phyloP scores from a whole-genome alignment of 2,113 vertebrate genomes.

The Salminus brasiliensis region DNA sequence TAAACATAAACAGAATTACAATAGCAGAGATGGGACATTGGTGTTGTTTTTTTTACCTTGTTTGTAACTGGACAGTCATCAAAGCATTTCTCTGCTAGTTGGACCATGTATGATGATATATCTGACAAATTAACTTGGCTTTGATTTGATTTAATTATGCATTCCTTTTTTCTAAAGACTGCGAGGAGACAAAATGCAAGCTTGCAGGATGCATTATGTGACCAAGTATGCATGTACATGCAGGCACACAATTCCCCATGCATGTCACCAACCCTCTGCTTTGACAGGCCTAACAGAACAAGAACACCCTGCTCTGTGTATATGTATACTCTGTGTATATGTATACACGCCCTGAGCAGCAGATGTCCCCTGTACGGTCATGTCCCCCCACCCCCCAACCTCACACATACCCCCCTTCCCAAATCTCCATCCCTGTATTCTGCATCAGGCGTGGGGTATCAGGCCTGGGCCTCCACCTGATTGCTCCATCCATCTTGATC shows the following conservation, averaged over 20 bases:
- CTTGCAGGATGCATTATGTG: too few relatives aligned
- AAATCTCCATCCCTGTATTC: conserved; percentile 49
- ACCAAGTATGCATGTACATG: background rate
- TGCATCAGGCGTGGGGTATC: conserved; percentile 61
- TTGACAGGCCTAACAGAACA: conserved; percentile 38
- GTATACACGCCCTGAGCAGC: conserved; percentile 52
- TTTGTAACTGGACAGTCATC: too few relatives aligned
- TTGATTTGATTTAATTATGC: too few relatives aligned
- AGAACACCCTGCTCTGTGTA: conserved; percentile 30
- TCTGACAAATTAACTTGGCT: too few relatives aligned
- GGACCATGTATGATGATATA: too few relatives aligned
- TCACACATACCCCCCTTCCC: conserved; percentile 2
- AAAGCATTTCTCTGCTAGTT: too few relatives aligned
- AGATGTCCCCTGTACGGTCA: conserved; percentile 55
- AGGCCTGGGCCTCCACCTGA: conserved; percentile 75
- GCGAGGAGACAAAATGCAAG: too few relatives aligned
- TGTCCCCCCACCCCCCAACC: conserved; percentile 44
- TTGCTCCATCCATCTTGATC: conserved; percentile 84
- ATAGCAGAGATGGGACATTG: too few relatives aligned
- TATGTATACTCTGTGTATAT: conserved; percentile 34
- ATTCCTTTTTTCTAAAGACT: too few relatives aligned
- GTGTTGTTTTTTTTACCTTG: too few relatives aligned
- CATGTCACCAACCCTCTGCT: conserved; percentile 11
- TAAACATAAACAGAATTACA: too few relatives aligned
- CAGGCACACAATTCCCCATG: background rate